Conservation (phyloP, 2,888 invertebrate species). For the Proisotoma minuta region DNA sequence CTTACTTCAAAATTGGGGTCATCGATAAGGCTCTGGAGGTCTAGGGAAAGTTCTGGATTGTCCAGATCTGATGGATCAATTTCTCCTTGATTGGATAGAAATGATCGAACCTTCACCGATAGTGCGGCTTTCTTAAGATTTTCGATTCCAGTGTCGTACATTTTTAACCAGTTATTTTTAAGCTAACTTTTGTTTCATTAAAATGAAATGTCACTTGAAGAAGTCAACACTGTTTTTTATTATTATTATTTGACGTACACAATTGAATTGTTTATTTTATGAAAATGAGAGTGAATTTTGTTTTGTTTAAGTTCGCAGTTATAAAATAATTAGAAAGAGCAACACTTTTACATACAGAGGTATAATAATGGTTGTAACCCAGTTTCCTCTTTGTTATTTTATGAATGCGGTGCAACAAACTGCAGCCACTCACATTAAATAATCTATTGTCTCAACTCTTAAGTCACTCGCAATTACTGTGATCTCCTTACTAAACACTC, state of each 20-base stretch:
- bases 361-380: no score
- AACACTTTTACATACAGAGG: not conserved
- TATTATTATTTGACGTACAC: not conserved
- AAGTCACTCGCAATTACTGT: no score
- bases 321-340: constrained; percentile 2
- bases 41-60: constrained; percentile 86
- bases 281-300: not conserved
- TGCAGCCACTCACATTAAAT: not conserved
- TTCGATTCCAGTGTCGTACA: constrained; percentile 72
- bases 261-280: constrained; percentile 1
- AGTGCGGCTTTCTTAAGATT: constrained; percentile 57
- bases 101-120: constrained; percentile 47
- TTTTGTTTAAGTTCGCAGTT: not conserved
- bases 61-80: constrained; percentile 79
- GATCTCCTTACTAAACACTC: no score
- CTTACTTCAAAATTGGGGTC: constrained; percentile 71
- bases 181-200: not conserved
- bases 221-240: not conserved
- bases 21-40: constrained; percentile 86
- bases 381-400: not conserved
- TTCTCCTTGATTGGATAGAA: constrained; percentile 52
- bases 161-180: constrained; percentile 61
- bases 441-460: not conserved
- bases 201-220: no score
- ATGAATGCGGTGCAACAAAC: not conserved